phyloP scores from a whole-genome alignment of 2,888 invertebrate genomes.

The Conus canariensis region DNA sequence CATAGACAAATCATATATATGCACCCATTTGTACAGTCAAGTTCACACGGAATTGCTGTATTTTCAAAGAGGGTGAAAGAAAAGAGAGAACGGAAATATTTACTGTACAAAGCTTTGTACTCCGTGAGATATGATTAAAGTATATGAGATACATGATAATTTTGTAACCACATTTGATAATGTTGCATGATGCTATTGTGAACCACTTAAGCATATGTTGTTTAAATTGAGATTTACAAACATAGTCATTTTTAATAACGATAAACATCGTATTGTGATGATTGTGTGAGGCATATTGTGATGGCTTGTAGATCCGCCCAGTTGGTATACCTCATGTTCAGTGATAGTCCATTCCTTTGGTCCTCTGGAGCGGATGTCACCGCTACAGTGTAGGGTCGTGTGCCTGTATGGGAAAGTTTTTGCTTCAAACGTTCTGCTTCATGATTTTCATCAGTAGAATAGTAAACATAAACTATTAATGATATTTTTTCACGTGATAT shows the following conservation, averaged over 20 bases:
- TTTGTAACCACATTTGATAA: neutral
- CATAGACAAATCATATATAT: neutral
- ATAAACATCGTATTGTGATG: neutral
- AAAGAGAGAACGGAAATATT: neutral
- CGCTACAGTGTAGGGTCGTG: neutral
- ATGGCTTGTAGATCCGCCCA: conserved; percentile 21
- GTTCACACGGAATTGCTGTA: neutral
- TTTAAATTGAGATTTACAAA: neutral
- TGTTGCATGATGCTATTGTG: neutral
- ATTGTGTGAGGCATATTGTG: neutral
- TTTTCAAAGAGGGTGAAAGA: neutral
- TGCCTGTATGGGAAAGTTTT: neutral
- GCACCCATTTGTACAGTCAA: neutral
- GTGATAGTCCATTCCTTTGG: neutral
- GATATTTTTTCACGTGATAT: too few species aligned
- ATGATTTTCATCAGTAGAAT: too few species aligned
- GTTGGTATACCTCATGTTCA: neutral
- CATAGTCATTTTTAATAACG: neutral
- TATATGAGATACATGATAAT: neutral
- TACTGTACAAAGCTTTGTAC: neutral
- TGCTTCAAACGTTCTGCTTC: too few species aligned
- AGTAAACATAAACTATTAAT: too few species aligned
- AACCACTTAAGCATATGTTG: neutral
- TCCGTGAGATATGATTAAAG: neutral
- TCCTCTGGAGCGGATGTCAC: neutral